Percentiles rank a stretch among this genome's conserved stretches.
phyloP scores from a whole-genome alignment of 2,113 vertebrate species.

The Sphyrna mokarran region DNA sequence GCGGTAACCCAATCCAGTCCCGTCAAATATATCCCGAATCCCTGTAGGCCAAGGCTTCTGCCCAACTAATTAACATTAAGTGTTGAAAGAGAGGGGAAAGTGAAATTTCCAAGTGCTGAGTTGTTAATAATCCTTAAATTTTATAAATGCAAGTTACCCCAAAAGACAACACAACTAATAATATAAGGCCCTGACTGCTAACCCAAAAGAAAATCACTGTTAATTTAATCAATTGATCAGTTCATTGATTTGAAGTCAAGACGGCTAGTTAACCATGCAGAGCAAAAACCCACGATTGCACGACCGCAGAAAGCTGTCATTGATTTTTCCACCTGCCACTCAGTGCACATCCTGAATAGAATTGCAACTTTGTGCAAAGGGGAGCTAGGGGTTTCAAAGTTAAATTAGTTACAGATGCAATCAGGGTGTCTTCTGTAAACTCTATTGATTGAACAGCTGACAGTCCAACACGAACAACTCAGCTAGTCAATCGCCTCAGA shows the following conservation, averaged over 20 bases:
- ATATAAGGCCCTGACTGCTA: slow-evolving; percentile 43
- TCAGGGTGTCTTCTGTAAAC: slow-evolving; percentile 70
- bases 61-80: slow-evolving; percentile 39
- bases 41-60: slow-evolving; percentile 26
- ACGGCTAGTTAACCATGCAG: slow-evolving; percentile 59
- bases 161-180: slow-evolving; percentile 37
- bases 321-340: slow-evolving; percentile 48
- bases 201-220: slow-evolving; percentile 62
- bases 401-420: slow-evolving; percentile 78
- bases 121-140: slow-evolving; percentile 53
- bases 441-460: slow-evolving; percentile 72
- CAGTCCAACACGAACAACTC: slow-evolving; percentile 60
- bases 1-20: slow-evolving; percentile 33
- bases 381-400: slow-evolving; percentile 57
- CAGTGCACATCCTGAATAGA: slow-evolving; percentile 39
- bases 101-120: slow-evolving; percentile 48
- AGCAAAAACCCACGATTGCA: slow-evolving; percentile 56
- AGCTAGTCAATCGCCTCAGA: slow-evolving; percentile 67
- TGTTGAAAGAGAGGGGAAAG: slow-evolving; percentile 41
- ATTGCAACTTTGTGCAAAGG: slow-evolving; percentile 39
- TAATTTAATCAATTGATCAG: slow-evolving; percentile 82
- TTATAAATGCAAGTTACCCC: slow-evolving; percentile 49
- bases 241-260: slow-evolving; percentile 67
- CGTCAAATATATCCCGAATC: slow-evolving; percentile 34
- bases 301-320: slow-evolving; percentile 52